These are phyloP conservation scores for Sandelia bainsii DNA, from an alignment of 2,797 vertebrate genomes.

Conservation along the genomic window DNA sequence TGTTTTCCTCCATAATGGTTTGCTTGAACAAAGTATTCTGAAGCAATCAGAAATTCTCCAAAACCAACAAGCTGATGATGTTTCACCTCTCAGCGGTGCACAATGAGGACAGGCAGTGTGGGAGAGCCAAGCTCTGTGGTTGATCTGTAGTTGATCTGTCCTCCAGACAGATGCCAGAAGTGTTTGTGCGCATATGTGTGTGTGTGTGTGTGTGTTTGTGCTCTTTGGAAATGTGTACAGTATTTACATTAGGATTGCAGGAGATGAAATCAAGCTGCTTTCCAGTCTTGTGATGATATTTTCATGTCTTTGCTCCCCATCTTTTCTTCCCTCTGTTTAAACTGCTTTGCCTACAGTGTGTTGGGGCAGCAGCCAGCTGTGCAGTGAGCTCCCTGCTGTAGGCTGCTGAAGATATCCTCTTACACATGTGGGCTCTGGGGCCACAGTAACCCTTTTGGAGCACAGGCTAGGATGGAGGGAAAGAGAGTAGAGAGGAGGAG, in stretches of 20 bases:
- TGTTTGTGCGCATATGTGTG: constrained; percentile 39
- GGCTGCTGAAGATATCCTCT: constrained; percentile 78
- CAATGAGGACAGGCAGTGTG: constrained; percentile 43
- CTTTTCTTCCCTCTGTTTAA: constrained; percentile 49
- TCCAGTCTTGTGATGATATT: constrained; percentile 69
- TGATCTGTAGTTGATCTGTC: constrained; percentile 65
- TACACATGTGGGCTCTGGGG: constrained; percentile 76
- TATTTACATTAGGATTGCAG: constrained; percentile 70
- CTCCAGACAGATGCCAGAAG: constrained; percentile 65
- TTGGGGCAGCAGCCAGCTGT: constrained; percentile 51
- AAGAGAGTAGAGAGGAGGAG: constrained; percentile 22
- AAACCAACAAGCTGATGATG: constrained; percentile 53
- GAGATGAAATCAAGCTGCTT: constrained; percentile 64
- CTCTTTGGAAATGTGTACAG: constrained; percentile 41
- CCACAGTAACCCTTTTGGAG: constrained; percentile 70
- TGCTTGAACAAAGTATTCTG: constrained; percentile 52
- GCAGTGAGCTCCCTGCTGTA: constrained; percentile 55
- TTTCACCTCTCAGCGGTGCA: constrained; percentile 51
- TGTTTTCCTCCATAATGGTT: constrained; percentile 42
- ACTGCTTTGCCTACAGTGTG: constrained; percentile 53
- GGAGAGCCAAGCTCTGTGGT: constrained; percentile 54
- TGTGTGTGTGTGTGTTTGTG: not conserved
- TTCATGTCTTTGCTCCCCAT: constrained; percentile 59
- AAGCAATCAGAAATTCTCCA: constrained; percentile 46
- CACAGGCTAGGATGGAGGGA: constrained; percentile 77